phyloP scores from a whole-genome alignment of 92 coral and sea anemone genomes.

The Epizoanthus ramosus region DNA sequence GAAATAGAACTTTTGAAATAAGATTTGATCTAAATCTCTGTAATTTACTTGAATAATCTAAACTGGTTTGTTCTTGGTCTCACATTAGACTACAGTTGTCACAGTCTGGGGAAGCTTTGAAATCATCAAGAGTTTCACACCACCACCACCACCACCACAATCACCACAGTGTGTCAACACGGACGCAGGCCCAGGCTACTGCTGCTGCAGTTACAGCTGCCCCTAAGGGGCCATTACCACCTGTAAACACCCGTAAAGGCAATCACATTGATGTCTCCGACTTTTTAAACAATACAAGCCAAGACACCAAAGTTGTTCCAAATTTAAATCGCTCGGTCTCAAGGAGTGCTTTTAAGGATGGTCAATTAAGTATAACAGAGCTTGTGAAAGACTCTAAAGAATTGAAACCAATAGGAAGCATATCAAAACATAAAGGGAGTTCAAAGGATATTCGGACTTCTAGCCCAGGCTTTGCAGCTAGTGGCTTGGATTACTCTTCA shows the following conservation, averaged over 20 bases:
- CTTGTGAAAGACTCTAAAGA: slow-evolving; percentile 90
- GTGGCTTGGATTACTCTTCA: slow-evolving; percentile 49
- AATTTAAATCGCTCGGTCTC: slow-evolving; percentile 68
- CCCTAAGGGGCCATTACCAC: slow-evolving; percentile 83
- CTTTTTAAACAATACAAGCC: slow-evolving; percentile 80
- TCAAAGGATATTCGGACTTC: slow-evolving; percentile 61
- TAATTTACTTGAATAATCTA: too few species aligned
- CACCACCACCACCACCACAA: slow-evolving; percentile 64
- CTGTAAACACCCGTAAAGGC: slow-evolving; percentile 89
- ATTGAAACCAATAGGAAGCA: slow-evolving; percentile 87
- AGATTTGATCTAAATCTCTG: too few species aligned
- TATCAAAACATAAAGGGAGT: slow-evolving; percentile 71
- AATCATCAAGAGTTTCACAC: slow-evolving; percentile 48
- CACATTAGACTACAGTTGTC: slow-evolving; percentile 53
- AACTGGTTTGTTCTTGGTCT: neutral
- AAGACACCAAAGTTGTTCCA: slow-evolving; percentile 76
- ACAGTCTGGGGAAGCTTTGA: slow-evolving; percentile 42
- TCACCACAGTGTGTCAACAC: slow-evolving; percentile 15
- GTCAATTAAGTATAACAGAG: slow-evolving; percentile 75
- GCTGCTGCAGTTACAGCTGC: slow-evolving; percentile 44
- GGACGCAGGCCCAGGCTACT: slow-evolving; percentile 42
- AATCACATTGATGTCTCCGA: slow-evolving; percentile 96
- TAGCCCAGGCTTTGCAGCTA: slow-evolving; percentile 54
- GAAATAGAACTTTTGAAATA: too few species aligned
- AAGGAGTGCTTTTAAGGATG: slow-evolving; percentile 86